Evolutionary conservation across 2,113 vertebrate species (phyloP).

Genomic region (Clupea harengus): DNA sequence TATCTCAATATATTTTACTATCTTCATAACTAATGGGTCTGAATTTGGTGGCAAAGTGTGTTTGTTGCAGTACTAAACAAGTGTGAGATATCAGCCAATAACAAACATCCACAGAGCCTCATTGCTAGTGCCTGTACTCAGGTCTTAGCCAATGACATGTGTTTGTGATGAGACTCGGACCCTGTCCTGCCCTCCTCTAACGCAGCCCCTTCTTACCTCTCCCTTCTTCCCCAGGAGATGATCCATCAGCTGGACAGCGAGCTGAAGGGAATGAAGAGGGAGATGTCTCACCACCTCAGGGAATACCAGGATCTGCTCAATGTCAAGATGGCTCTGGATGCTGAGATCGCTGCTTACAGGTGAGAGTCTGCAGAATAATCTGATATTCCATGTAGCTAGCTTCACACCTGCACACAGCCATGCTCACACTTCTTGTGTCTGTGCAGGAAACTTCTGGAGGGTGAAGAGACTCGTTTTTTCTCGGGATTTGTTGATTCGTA

Average conservation of each 20-base stretch:
- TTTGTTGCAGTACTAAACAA: too few relatives aligned
- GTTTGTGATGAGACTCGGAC: too few relatives aligned
- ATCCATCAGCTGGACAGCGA: constrained; percentile 84
- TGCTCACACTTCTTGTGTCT: constrained; percentile 27
- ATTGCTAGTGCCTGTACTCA: too few relatives aligned
- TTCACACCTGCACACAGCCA: not conserved
- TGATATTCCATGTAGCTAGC: not conserved
- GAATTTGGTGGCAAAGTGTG: too few relatives aligned
- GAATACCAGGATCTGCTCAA: constrained; percentile 94
- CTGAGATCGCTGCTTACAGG: constrained; percentile 94
- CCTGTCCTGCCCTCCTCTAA: not conserved
- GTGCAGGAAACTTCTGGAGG: constrained; percentile 89
- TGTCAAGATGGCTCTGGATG: constrained; percentile 93
- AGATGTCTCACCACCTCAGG: constrained; percentile 88
- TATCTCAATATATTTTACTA: too few relatives aligned
- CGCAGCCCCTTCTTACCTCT: too few relatives aligned
- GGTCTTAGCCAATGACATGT: not conserved
- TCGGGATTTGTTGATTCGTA: constrained; percentile 47
- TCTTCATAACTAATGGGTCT: too few relatives aligned
- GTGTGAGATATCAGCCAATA: not conserved
- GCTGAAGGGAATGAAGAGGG: constrained; percentile 82
- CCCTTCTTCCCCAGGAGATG: constrained; percentile 70
- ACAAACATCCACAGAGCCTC: too few relatives aligned
- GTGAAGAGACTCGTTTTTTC: constrained; percentile 90
- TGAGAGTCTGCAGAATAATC: constrained; percentile 43